Percentiles rank a stretch among this genome's conserved stretches.
These are phyloP conservation scores for Acleris holmiana DNA, from an alignment of 2,888 invertebrate species.

Conservation along the genomic window DNA sequence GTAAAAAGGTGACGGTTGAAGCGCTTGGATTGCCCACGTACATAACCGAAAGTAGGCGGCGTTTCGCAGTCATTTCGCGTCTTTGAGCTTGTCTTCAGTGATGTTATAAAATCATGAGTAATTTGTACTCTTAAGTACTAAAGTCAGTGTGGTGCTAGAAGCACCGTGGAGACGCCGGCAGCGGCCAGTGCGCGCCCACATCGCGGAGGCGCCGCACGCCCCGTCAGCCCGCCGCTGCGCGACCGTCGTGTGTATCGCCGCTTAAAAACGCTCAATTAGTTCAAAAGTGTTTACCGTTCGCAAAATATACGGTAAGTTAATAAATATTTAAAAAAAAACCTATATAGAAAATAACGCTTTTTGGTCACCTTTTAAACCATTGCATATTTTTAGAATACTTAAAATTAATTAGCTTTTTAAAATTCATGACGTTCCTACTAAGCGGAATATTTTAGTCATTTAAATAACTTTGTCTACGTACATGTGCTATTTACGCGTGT, in stretches of 20 bases:
- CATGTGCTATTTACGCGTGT: constrained; percentile 4
- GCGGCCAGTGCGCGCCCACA: constrained; percentile 43
- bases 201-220: constrained; percentile 44
- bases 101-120: too few relatives aligned
- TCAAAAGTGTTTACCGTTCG: not conserved
- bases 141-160: too few relatives aligned
- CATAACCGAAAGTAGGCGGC: too few relatives aligned
- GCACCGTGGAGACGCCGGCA: not conserved
- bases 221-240: not conserved
- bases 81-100: too few relatives aligned
- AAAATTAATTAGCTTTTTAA: not conserved
- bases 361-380: too few relatives aligned
- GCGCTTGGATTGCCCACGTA: too few relatives aligned
- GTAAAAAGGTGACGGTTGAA: too few relatives aligned
- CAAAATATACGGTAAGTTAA: constrained; percentile 2
- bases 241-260: not conserved
- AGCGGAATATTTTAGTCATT: not conserved
- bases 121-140: too few relatives aligned
- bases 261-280: not conserved
- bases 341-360: too few relatives aligned
- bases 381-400: not conserved
- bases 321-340: too few relatives aligned
- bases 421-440: too few relatives aligned
- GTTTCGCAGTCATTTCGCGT: too few relatives aligned
- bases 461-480: not conserved